Evolutionary conservation across 2,113 vertebrate species (phyloP).

Genomic region (Brachirus orientalis): DNA sequence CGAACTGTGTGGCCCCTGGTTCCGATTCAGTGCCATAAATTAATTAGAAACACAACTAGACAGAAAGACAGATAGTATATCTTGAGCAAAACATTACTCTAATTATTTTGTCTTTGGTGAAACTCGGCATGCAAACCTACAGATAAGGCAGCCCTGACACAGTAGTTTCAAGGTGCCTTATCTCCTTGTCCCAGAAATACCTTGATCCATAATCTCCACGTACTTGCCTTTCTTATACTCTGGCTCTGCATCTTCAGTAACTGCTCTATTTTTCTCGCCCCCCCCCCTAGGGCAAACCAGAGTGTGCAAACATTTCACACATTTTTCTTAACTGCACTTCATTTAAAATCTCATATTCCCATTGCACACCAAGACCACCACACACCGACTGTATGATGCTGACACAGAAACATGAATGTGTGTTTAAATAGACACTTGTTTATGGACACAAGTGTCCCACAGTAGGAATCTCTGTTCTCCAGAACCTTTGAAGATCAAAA

Average conservation of each 20-base stretch:
- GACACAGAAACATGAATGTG: too few relatives aligned
- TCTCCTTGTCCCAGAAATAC: conserved; percentile 41
- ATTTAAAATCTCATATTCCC: too few relatives aligned
- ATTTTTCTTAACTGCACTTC: too few relatives aligned
- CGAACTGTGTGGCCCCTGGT: too few relatives aligned
- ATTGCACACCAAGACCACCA: too few relatives aligned
- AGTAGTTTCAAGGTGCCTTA: conserved; percentile 33
- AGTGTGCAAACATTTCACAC: conserved; percentile 25
- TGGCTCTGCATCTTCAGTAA: conserved; percentile 3
- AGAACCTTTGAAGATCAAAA: conserved; percentile 13
- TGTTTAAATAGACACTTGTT: too few relatives aligned
- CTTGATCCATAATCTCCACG: conserved; percentile 27
- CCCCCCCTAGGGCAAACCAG: conserved; percentile 17
- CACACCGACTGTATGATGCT: too few relatives aligned
- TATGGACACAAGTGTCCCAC: background rate
- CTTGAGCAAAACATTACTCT: background rate
- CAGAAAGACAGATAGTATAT: background rate
- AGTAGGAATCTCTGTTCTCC: background rate
- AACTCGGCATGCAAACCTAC: conserved; percentile 4
- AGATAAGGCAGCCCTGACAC: conserved; percentile 22
- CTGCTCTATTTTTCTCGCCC: conserved; percentile 2
- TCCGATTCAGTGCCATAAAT: background rate
- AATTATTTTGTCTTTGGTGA: conserved; percentile 16
- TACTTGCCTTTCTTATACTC: conserved; percentile 7
- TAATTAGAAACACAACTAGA: background rate